phyloP scores from a whole-genome alignment of 2,888 invertebrate species.

The Drepana falcataria region DNA sequence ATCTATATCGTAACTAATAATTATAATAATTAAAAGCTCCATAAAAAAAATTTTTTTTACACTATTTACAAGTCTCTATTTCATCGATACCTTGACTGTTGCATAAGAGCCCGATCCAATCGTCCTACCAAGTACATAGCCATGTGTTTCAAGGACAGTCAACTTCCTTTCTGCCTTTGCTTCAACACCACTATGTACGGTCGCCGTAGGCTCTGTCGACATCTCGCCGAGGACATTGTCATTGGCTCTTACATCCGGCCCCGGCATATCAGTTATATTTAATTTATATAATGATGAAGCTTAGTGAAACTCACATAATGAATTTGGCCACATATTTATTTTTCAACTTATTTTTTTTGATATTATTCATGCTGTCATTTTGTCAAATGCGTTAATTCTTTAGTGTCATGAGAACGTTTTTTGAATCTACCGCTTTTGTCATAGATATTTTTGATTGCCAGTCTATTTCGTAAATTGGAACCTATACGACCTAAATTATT shows the following conservation, averaged over 20 bases:
- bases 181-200: conserved; percentile 64
- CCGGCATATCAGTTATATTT: conserved; percentile 71
- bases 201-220: conserved; percentile 68
- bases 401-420: conserved; percentile 35
- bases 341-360: conserved; percentile 44
- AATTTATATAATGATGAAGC: conserved; percentile 44
- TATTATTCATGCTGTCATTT: conserved; percentile 60
- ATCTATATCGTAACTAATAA: too few species aligned
- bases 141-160: conserved; percentile 88
- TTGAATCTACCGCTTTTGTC: conserved; percentile 36
- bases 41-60: too few species aligned
- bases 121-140: conserved; percentile 85
- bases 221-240: conserved; percentile 73
- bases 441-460: conserved; percentile 3
- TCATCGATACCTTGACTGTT: conserved; percentile 82
- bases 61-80: too few species aligned
- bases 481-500: neutral
- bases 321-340: conserved; percentile 59
- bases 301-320: conserved; percentile 56
- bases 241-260: conserved; percentile 71
- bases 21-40: too few species aligned
- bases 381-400: conserved; percentile 41
- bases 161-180: conserved; percentile 65
- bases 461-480: neutral
- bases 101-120: conserved; percentile 92